A percentile compares a stretch with the other conserved stretches of the same genome.
phyloP scores from a whole-genome alignment of 2,797 vertebrate genomes.

The Petrocephalus schoutedeni region DNA sequence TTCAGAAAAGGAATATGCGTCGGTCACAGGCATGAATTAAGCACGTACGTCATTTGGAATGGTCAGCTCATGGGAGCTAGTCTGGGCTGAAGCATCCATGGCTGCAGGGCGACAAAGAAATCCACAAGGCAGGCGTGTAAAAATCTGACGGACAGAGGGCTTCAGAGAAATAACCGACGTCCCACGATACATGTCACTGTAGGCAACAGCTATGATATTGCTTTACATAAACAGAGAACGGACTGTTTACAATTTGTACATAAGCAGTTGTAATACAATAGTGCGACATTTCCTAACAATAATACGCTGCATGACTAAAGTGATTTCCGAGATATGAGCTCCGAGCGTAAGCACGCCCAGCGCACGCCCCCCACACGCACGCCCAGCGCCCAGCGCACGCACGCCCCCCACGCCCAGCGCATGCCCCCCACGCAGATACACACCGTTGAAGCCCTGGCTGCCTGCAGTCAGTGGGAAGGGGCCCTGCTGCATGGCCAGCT shows the following conservation, averaged over 20 bases:
- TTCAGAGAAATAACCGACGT: background rate
- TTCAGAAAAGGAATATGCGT: background rate
- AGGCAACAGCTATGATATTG: background rate
- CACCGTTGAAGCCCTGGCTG: constrained; percentile 88
- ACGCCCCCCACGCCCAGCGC: background rate
- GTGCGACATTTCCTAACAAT: background rate
- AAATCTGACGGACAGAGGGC: background rate
- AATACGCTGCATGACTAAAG: background rate
- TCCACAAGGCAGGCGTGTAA: background rate
- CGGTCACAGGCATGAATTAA: background rate
- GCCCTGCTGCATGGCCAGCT: constrained; percentile 94
- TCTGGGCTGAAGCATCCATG: constrained; percentile 91
- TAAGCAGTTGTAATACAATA: background rate
- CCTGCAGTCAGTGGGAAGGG: constrained; percentile 84
- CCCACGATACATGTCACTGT: background rate
- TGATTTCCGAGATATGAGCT: background rate
- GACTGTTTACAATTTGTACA: background rate
- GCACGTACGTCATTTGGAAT: constrained; percentile 93
- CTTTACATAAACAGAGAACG: background rate
- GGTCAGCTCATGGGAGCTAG: constrained; percentile 93
- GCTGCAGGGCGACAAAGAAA: constrained; percentile 61
- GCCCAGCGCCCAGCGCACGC: no score
- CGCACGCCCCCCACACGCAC: no score
- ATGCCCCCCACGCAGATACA: constrained; percentile 25
- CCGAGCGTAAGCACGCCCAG: background rate